Base-by-base conservation (phyloP, 2,888 invertebrate genomes). In the Drosophila eohydei region DNA sequence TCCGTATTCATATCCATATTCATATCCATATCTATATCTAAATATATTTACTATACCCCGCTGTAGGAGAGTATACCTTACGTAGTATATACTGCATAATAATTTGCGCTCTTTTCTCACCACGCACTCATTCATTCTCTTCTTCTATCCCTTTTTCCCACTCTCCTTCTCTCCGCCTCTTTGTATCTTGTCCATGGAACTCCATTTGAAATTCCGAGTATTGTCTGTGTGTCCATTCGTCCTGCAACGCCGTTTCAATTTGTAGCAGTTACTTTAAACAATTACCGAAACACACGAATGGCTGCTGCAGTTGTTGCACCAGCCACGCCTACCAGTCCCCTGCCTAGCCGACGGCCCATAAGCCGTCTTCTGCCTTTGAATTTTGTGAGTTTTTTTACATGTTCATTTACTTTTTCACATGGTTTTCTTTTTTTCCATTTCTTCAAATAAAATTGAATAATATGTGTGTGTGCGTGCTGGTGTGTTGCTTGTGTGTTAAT, bases 211-310 rank as follows among this genome's bases (percentile, higher is more conserved):
- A 40, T 66, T 66, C 32, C 11, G 66, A 38, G 28, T 63, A 16
- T 28, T 64, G 51, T 50, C 51, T 32, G 65, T 51, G 30, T 40
- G 56, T 56, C 58, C 56, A 9, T 26, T 26, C 36, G 36, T 52
- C 52, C 26, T 14, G 46, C 32, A 56, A 11, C 51, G 46, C 46
- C 38, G 51, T 60, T 69, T 69, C 63, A 71, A 67, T 73, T 71
- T 67, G 80, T 57, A 34, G 75, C 59, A 64, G 71, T 78, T 71
- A 78, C 86, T 85, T 83, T 77, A 80, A 88, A 80, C 88, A 88
- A 88, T 83, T 85, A 77, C 80, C 71, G 48, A 69, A 61, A 70
- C 69, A 83, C 81, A 83, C 75, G 75, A 80, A 80, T 51, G 54
- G 68, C 16, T 50, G 74, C 68, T 59, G 40, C 61, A 34, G 38